Percentiles rank a stretch among this genome's conserved stretches.
Evolutionary conservation across 2,797 vertebrate species (phyloP).

Genomic region (Gadopsis marmoratus): DNA sequence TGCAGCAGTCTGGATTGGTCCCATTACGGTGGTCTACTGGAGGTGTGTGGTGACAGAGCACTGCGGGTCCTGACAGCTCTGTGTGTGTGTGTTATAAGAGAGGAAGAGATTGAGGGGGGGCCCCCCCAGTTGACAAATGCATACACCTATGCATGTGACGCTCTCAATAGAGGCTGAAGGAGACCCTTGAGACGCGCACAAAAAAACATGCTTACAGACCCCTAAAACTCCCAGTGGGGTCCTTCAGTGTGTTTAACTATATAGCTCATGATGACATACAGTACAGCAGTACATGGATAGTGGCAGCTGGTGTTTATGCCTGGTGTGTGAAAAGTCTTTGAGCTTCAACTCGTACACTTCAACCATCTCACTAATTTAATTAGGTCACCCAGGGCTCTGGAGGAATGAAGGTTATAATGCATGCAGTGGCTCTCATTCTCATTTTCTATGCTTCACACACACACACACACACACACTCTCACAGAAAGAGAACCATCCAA

Average conservation of each 20-base stretch:
- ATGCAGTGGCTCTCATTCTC: slow-evolving; percentile 50
- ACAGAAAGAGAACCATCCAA: slow-evolving; percentile 42
- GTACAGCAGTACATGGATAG: slow-evolving; percentile 40
- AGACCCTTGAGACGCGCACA: slow-evolving; percentile 55
- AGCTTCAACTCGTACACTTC: slow-evolving; percentile 78
- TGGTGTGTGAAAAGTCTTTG: slow-evolving; percentile 65
- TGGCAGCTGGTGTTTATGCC: slow-evolving; percentile 72
- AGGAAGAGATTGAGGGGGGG: slow-evolving; percentile 32
- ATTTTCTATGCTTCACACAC: slow-evolving; percentile 29
- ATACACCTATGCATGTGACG: slow-evolving; percentile 52
- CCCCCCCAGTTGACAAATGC: slow-evolving; percentile 48
- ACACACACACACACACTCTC: slow-evolving; percentile 35
- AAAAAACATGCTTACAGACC: slow-evolving; percentile 27
- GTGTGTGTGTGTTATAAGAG: slow-evolving; percentile 12
- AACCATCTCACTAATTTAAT: slow-evolving; percentile 81
- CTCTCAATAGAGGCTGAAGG: slow-evolving; percentile 44
- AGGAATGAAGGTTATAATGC: slow-evolving; percentile 71
- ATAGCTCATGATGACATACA: slow-evolving; percentile 45
- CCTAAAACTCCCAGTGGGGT: slow-evolving; percentile 51
- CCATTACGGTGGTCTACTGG: slow-evolving; percentile 79
- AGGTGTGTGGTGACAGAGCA: slow-evolving; percentile 79
- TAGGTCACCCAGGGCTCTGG: slow-evolving; percentile 72
- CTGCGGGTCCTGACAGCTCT: slow-evolving; percentile 66
- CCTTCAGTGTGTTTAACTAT: slow-evolving; percentile 52
- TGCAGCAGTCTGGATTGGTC: slow-evolving; percentile 78